These are phyloP conservation scores for Brachypalpus laphriformis DNA, from an alignment of 2,888 invertebrate genomes.

Conservation along the genomic window DNA sequence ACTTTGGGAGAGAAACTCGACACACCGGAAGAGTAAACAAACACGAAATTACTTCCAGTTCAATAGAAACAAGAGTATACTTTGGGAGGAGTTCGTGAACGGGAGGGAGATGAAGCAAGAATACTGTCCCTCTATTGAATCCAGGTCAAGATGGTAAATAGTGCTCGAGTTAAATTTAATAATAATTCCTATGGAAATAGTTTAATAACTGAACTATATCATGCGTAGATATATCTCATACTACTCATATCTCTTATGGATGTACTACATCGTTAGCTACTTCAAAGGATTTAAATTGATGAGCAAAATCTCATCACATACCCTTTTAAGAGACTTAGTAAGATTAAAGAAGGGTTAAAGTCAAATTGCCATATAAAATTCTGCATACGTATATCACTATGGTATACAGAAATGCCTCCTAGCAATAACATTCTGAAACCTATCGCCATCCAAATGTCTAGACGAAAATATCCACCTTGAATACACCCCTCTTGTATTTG, in stretches of 20 bases:
- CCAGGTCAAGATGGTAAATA: constrained; percentile 29
- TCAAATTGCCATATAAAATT: not conserved
- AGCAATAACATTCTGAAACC: not conserved
- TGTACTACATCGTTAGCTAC: not conserved
- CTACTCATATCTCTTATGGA: not conserved
- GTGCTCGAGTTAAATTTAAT: not conserved
- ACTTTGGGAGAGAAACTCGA: constrained; percentile 18
- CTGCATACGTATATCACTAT: too few relatives aligned
- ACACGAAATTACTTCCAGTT: constrained; percentile 36
- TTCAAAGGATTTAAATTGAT: constrained; percentile 18
- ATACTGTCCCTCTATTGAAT: not conserved
- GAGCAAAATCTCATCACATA: too few relatives aligned
- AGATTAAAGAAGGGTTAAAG: not conserved
- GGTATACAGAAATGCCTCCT: not conserved
- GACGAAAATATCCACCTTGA: not conserved
- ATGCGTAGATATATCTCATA: not conserved
- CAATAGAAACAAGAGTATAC: constrained; percentile 12
- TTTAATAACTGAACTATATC: constrained; percentile 9
- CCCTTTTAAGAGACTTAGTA: not conserved
- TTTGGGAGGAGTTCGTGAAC: not conserved
- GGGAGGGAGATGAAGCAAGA: not conserved
- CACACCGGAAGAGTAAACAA: constrained; percentile 42
- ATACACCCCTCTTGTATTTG: not conserved
- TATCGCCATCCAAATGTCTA: not conserved
- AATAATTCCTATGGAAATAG: not conserved